A percentile compares a stretch with the other conserved stretches of the same genome.
Evolutionary conservation across 1,140 invertebrate genomes (phyloP).

Genomic region (Drosophila chauvacae): DNA sequence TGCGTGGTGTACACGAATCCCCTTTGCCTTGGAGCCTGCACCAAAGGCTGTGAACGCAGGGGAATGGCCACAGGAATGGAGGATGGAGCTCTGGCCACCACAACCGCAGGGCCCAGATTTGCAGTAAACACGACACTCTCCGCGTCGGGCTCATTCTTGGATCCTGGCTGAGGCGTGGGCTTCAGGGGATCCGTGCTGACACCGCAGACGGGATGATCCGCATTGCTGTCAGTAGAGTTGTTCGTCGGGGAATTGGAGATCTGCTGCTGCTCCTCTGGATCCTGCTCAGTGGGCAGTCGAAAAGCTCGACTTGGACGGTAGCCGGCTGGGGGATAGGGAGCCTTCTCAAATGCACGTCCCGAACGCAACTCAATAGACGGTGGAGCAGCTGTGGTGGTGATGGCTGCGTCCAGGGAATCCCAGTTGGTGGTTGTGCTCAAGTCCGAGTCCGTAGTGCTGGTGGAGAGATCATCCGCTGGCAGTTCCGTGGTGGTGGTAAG

Average conservation of each 20-base stretch:
- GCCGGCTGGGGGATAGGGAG: slow-evolving; percentile 74
- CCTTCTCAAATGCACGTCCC: slow-evolving; percentile 42
- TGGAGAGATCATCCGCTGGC: slow-evolving; percentile 41
- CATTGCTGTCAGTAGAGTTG: slow-evolving; percentile 41
- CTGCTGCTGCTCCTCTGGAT: slow-evolving; percentile 29
- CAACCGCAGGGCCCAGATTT: slow-evolving; percentile 62
- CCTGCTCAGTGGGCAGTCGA: slow-evolving; percentile 61
- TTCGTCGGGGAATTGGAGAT: neutral
- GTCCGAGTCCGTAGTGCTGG: slow-evolving; percentile 64
- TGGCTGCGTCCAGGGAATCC: slow-evolving; percentile 35
- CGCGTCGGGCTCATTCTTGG: slow-evolving; percentile 69
- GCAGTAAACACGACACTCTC: slow-evolving; percentile 70
- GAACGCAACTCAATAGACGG: slow-evolving; percentile 24
- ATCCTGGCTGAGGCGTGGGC: slow-evolving; percentile 70
- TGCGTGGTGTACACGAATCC: slow-evolving; percentile 62
- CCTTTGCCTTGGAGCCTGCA: slow-evolving; percentile 31
- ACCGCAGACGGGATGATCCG: slow-evolving; percentile 73
- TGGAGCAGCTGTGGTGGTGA: slow-evolving; percentile 41
- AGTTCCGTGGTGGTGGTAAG: slow-evolving; percentile 54
- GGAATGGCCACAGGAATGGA: slow-evolving; percentile 66
- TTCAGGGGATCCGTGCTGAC: slow-evolving; percentile 75
- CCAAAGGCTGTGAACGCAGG: slow-evolving; percentile 57
- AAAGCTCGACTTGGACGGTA: slow-evolving; percentile 75
- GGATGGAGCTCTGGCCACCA: slow-evolving; percentile 51
- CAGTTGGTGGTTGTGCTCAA: slow-evolving; percentile 52